Percentiles rank a stretch among this genome's conserved stretches.
Evolutionary conservation across 2,797 vertebrate genomes (phyloP).

Genomic region (Pipistrellus nathusii): DNA sequence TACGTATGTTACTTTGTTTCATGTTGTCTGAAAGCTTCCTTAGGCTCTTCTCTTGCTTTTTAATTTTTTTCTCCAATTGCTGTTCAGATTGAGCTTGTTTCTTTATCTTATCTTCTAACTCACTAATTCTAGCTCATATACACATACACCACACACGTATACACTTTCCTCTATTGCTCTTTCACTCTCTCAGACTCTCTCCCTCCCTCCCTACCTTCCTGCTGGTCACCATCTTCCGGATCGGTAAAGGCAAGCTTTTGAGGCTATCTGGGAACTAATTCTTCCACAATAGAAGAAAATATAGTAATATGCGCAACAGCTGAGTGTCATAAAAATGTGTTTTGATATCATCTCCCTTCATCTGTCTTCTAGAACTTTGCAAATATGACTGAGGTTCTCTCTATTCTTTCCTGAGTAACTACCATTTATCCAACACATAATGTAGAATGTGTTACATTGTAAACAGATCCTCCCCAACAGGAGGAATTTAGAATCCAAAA

Average conservation of each 20-base stretch:
- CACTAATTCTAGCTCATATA: too few relatives aligned
- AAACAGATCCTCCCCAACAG: not conserved
- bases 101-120: too few relatives aligned
- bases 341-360: not conserved
- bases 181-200: too few relatives aligned
- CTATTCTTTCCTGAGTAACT: not conserved
- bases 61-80: too few relatives aligned
- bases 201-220: too few relatives aligned
- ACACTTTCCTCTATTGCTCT: too few relatives aligned
- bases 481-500: constrained; percentile 3
- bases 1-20: too few relatives aligned
- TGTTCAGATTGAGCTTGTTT: too few relatives aligned
- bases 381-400: not conserved
- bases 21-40: too few relatives aligned
- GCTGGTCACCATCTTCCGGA: too few relatives aligned
- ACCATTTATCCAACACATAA: not conserved
- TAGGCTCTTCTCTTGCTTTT: too few relatives aligned
- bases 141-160: too few relatives aligned
- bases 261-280: not conserved
- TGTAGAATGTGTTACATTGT: not conserved
- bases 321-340: not conserved
- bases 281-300: not conserved
- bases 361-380: not conserved
- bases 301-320: not conserved
- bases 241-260: not conserved